These are phyloP conservation scores for Nephrocerus scutellatus DNA, from an alignment of 2,888 invertebrate genomes.

Conservation along the genomic window DNA sequence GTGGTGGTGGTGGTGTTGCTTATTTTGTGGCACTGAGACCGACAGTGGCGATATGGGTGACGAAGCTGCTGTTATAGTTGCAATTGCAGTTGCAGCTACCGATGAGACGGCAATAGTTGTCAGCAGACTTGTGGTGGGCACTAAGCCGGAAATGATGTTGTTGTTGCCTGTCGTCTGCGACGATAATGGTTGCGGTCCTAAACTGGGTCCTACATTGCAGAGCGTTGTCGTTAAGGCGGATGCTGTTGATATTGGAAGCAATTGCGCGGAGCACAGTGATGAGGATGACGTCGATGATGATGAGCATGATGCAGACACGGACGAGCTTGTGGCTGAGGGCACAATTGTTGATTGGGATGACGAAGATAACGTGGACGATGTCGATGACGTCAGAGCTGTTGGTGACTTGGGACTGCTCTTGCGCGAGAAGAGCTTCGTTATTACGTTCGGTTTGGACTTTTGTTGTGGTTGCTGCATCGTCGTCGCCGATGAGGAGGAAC, in stretches of 20 bases:
- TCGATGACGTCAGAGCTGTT: conserved; percentile 32
- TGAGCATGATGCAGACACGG: conserved; percentile 27
- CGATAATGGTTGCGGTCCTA: conserved; percentile 23
- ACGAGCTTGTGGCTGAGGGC: too few relatives aligned
- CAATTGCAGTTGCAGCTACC: conserved; percentile 16
- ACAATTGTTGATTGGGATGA: conserved; percentile 30
- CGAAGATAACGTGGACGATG: conserved; percentile 22
- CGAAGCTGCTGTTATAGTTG: conserved; percentile 19
- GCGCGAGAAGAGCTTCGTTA: conserved; percentile 46
- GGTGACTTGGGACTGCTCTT: conserved; percentile 47
- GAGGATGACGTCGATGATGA: conserved; percentile 33
- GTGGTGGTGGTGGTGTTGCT: too few relatives aligned
- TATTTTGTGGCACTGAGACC: conserved; percentile 35
- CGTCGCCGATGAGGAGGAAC: conserved; percentile 8
- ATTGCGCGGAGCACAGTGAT: conserved; percentile 31
- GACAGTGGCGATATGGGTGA: conserved; percentile 36
- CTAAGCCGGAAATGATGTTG: conserved; percentile 28
- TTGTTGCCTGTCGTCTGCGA: conserved; percentile 20
- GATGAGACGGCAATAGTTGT: conserved; percentile 29
- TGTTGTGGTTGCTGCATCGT: conserved; percentile 22
- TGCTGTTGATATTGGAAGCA: conserved; percentile 41
- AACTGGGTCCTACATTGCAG: conserved; percentile 34
- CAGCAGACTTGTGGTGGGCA: conserved; percentile 28
- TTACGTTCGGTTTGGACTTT: conserved; percentile 47
- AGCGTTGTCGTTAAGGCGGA: conserved; percentile 41